Percentiles rank a stretch among this genome's conserved stretches.
phyloP scores from a whole-genome alignment of 2,113 vertebrate genomes.

The Lasiurus borealis region DNA sequence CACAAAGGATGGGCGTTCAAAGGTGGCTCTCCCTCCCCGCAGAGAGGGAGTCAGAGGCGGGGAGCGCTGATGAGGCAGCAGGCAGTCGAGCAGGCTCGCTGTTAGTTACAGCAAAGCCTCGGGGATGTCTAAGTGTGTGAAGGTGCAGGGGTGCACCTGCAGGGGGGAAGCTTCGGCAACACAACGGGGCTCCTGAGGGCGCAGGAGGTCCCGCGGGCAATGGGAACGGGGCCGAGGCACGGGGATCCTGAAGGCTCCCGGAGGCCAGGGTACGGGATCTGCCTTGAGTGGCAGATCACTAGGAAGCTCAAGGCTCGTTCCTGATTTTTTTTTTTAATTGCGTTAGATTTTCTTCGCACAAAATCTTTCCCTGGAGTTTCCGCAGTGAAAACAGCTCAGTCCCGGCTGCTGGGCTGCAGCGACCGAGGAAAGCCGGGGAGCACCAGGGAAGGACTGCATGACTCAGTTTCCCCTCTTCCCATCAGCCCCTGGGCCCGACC shows the following conservation, averaged over 20 bases:
- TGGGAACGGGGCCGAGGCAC: neutral
- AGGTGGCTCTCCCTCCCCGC: neutral
- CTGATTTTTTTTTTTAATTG: neutral
- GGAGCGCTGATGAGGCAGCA: neutral
- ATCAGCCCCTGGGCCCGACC: neutral
- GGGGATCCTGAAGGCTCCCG: neutral
- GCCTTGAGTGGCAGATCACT: neutral
- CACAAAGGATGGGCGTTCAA: neutral
- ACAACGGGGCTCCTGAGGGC: neutral
- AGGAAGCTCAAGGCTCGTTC: neutral
- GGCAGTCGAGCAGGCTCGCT: rapidly evolving
- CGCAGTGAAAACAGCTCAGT: neutral
- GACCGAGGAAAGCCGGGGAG: neutral
- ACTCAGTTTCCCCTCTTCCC: neutral
- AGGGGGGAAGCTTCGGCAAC: neutral
- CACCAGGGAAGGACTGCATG: neutral
- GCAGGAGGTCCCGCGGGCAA: rapidly evolving
- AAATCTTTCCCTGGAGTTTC: conserved; percentile 30
- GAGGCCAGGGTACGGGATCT: neutral
- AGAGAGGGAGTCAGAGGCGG: neutral
- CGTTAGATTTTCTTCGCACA: neutral
- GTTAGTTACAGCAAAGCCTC: neutral
- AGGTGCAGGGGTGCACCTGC: rapidly evolving
- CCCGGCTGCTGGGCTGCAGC: neutral
- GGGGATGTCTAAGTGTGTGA: neutral